Base-by-base conservation (phyloP, 2,113 vertebrate genomes). In the Dissostichus mawsoni region DNA sequence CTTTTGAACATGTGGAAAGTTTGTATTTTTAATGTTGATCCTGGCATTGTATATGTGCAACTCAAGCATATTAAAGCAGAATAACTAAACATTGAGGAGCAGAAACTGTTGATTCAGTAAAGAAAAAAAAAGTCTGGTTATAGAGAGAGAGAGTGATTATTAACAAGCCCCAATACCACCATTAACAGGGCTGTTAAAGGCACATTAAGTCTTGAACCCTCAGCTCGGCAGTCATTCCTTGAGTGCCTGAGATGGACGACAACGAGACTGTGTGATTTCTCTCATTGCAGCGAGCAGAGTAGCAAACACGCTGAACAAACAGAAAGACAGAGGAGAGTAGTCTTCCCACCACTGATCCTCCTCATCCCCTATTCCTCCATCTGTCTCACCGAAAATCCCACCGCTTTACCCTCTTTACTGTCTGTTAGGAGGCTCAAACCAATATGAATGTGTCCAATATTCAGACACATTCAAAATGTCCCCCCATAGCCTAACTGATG, bases 221-320 rank as follows among this genome's bases (percentile, higher is more conserved):
- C 7, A 14, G 23, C 48, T 78, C 20, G 10, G 3, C 66, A 64
- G 80, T 47, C 47, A 5, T 36, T 76, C 53, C 29, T 48, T 57
- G 74, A 51, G 11, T 50, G 67, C 62, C 52, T 65, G 77, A 67
- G 59, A 50, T 86, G 67, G 77, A 85, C 13, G 12, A 29, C 72
- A 45, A 20, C 63, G 23, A 74, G 85, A 83, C 79, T 0, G 87
- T 93, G 78, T 83, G 93, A 94, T 91, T 82, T 92, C 58, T 94
- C 84, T 87, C 86, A 13, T 51, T 29, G 47, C 80, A 66, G 82
- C 64, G 45, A 50, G 78, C 41, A 25, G 81, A 87, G 93, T 76
- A 94, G 92, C 84, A 97, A 96, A 95, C 89, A 95, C 45, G 9
- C 84, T 95, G 82, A 94, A 88, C 92, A 96, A 96, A 96, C 92